Evolutionary conservation across 2,888 invertebrate species (phyloP), one percentile per base, ranked within the genome.

Genomic region (Zonitis immaculata): DNA sequence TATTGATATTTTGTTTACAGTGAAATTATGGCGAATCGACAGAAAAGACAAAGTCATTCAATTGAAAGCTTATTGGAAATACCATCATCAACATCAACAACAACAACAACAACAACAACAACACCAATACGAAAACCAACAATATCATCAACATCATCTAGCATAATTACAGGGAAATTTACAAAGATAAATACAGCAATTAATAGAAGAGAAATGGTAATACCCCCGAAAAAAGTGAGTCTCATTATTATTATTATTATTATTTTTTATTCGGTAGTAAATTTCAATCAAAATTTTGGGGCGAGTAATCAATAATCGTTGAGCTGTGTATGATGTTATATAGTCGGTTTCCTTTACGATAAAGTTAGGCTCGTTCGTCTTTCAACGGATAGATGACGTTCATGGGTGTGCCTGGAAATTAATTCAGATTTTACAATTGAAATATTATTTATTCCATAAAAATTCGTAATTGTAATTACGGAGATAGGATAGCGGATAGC

Each of bases 1-100:
- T 62, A 66, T 62, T 64, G 62, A n/a, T n/a, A n/a, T n/a, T 68
- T 65, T 67, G 59, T 62, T 30, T 66, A 59, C 62, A 66, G 69
- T 64, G 64, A 60, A 66, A 66, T 65, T 63, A 62, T 61, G 54
- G 57, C 65, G 7, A 58, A 76, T 58, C 74, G 75, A 66, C 78
- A 76, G 67, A 78, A 76, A 57, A 74, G 76, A 60, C 76, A 78
- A 63, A 78, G 77, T 64, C 79, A 80, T 68, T 79, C 78, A 54
- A 80, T 80, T 64, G 79, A 80, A 69, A 77, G 79, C 67, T 76
- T 80, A 49, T 73, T 80, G 68, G 78, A 80, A 66, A 73, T 80
- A 61, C 76, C 77, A 58, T 75, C 75, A 56, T 73, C 77, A 8
- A 35, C 35, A 35, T 16, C 35, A 16, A 7, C 35, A 14, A 7